Evolutionary conservation across 2,797 vertebrate genomes (phyloP).

Genomic region (Echiichthys vipera): DNA sequence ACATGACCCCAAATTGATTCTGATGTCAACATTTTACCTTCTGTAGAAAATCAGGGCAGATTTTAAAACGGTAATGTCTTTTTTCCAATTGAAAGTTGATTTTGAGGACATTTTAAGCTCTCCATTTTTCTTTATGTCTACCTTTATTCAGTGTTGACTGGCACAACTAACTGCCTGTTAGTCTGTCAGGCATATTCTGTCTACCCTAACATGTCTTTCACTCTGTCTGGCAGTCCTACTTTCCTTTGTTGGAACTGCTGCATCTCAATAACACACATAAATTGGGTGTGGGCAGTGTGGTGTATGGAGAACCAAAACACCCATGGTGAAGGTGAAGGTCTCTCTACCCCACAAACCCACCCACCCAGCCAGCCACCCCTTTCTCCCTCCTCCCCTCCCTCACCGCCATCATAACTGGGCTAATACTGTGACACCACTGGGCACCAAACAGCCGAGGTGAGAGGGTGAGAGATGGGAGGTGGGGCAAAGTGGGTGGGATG

Average conservation of each 20-base stretch:
- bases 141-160: constrained; percentile 12
- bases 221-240: constrained; percentile 34
- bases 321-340: constrained; percentile 64
- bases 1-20: constrained; percentile 11
- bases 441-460: constrained; percentile 80
- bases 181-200: constrained; percentile 22
- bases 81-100: constrained; percentile 1
- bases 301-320: constrained; percentile 71
- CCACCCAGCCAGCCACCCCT: constrained; percentile 39
- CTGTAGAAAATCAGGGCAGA: not conserved
- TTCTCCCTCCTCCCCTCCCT: constrained; percentile 67
- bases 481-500: constrained; percentile 61
- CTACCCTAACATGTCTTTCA: constrained; percentile 3
- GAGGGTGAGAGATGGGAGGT: constrained; percentile 65
- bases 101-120: not conserved
- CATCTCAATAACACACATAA: constrained; percentile 34
- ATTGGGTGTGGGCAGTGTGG: constrained; percentile 52
- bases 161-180: constrained; percentile 13
- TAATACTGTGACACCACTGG: constrained; percentile 74
- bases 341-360: constrained; percentile 56
- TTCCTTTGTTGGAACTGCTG: constrained; percentile 8
- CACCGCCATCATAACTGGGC: constrained; percentile 38
- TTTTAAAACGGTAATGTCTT: not conserved
- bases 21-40: constrained; percentile 8
- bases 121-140: constrained; percentile 13